phyloP scores from a whole-genome alignment of 2,888 invertebrate species.

The Atethmia centrago region DNA sequence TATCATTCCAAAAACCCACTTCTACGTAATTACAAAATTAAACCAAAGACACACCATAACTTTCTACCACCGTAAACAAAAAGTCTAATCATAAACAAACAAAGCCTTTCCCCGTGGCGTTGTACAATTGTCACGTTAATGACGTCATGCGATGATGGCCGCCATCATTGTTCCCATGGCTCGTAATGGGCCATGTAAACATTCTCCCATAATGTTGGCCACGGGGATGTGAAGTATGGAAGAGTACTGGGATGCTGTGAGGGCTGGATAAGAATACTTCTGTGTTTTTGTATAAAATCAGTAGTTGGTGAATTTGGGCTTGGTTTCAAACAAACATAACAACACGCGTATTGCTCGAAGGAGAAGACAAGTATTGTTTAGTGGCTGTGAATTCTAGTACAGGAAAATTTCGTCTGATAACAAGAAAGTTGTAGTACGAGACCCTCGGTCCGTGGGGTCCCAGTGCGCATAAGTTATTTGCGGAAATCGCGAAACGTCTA shows the following conservation, averaged over 20 bases:
- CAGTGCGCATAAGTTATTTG: too few relatives aligned
- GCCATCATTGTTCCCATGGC: constrained; percentile 67
- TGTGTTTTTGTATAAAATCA: not conserved
- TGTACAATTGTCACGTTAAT: constrained; percentile 65
- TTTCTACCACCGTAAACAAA: constrained; percentile 51
- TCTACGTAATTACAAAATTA: constrained; percentile 36
- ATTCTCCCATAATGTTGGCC: constrained; percentile 64
- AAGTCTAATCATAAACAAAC: constrained; percentile 57
- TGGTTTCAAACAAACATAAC: not conserved
- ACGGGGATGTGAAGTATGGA: constrained; percentile 63
- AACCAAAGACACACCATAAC: constrained; percentile 38
- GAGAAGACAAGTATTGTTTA: not conserved
- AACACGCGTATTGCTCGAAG: not conserved
- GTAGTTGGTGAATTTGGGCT: not conserved
- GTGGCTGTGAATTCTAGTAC: not conserved
- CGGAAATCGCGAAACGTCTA: too few relatives aligned
- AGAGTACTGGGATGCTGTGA: constrained; percentile 32
- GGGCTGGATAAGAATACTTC: constrained; percentile 40
- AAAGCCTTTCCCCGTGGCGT: constrained; percentile 48
- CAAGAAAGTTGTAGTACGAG: not conserved
- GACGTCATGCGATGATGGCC: constrained; percentile 61
- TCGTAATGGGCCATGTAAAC: constrained; percentile 67
- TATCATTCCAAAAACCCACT: not conserved
- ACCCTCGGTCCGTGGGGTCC: too few relatives aligned
- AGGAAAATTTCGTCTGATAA: not conserved